Percentiles rank a stretch among this genome's conserved stretches.
Conservation (phyloP, 1,140 invertebrate species). For the Sogatella furcifera region DNA sequence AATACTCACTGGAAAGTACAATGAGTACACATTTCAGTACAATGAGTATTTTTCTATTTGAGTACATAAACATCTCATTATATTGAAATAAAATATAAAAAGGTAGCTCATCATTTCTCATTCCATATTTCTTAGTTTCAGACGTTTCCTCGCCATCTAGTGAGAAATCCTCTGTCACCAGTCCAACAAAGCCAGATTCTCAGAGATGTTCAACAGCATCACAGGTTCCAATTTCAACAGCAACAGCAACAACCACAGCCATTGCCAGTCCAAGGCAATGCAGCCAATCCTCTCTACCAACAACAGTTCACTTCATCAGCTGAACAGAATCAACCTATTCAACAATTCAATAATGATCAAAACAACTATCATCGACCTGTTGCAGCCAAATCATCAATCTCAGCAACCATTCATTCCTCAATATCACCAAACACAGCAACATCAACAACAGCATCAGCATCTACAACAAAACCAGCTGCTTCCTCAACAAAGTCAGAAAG, state of each 20-base stretch:
- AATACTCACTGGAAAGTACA: no score
- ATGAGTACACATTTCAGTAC: no score
- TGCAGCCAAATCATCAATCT: conserved; percentile 7
- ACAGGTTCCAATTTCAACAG: conserved; percentile 15
- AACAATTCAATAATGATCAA: not conserved
- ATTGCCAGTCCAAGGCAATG: not conserved
- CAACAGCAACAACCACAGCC: not conserved
- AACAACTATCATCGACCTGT: not conserved
- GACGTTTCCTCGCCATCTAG: conserved; percentile 16
- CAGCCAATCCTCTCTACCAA: conserved; percentile 3
- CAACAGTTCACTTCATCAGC: not conserved
- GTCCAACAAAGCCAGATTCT: conserved; percentile 26
- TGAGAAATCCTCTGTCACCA: conserved; percentile 21
- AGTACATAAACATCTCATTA: no score
- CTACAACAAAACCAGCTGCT: conserved; percentile 7
- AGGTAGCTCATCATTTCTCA: not conserved
- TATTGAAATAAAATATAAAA: no score
- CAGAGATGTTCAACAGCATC: conserved; percentile 25
- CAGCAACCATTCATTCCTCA: conserved; percentile 5
- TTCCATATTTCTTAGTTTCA: conserved; percentile 19
- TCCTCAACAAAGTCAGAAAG: conserved; percentile 1
- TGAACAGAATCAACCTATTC: not conserved
- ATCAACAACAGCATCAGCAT: conserved; percentile 2
- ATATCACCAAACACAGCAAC: conserved; percentile 9
- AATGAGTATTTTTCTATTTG: no score